phyloP scores from a whole-genome alignment of 2,797 vertebrate species.

The Siniperca scherzeri region DNA sequence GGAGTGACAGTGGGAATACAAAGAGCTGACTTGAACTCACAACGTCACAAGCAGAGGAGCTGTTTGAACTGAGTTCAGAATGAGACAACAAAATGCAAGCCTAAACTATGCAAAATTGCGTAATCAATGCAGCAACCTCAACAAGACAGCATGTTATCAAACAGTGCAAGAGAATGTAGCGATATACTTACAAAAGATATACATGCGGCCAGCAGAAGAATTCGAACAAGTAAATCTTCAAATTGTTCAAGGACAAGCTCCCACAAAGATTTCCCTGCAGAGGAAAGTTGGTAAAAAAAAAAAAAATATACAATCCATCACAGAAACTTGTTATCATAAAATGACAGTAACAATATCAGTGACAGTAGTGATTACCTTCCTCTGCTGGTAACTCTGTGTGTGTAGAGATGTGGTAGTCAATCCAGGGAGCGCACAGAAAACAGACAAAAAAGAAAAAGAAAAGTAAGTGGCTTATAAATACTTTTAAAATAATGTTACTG shows the following conservation, averaged over 20 bases:
- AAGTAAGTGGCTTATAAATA: conserved; percentile 7
- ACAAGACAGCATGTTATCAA: not conserved
- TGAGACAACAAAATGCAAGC: not conserved
- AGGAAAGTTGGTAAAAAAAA: conserved; percentile 42
- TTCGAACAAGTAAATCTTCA: conserved; percentile 98
- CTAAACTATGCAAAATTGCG: not conserved
- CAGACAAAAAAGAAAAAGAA: conserved; percentile 5
- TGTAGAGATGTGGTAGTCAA: conserved; percentile 72
- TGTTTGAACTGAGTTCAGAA: not conserved
- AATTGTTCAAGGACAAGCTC: conserved; percentile 98
- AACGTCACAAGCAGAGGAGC: not conserved
- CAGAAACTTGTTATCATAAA: not conserved
- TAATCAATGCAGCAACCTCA: not conserved
- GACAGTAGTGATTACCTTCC: conserved; percentile 89
- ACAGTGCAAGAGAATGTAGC: not conserved
- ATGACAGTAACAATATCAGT: not conserved
- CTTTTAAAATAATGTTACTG: not conserved
- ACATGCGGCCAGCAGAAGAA: conserved; percentile 97
- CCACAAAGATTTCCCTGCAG: conserved; percentile 96
- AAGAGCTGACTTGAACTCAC: not conserved
- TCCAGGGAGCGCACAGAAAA: conserved; percentile 70
- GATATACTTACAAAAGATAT: conserved; percentile 98
- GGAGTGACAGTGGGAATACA: not conserved
- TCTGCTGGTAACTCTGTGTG: conserved; percentile 95
- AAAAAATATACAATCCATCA: not conserved